Base-by-base conservation (phyloP, 2,797 vertebrate genomes). In the Malurus splendens region DNA sequence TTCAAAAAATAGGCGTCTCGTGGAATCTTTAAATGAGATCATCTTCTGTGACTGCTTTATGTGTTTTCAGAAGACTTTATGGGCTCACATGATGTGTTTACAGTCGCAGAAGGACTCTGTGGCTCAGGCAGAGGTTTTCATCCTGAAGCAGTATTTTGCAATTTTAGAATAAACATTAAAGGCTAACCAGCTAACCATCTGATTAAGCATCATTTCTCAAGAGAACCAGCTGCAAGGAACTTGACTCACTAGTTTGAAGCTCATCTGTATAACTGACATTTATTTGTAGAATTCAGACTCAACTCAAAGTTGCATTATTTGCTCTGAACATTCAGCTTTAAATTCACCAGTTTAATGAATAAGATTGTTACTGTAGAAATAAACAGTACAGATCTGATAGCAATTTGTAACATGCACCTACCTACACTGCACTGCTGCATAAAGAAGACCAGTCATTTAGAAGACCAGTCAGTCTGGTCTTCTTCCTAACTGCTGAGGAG, bases 141-240 rank as follows among this genome's bases (percentile, higher is more conserved):
- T 87, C 48, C 82, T 73, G 62, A 74, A 82, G 62, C 59, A 80
- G 17, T 65, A 71, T 62, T 90, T 89, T 71, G 68, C 57, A 89
- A 54, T 83, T 93, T 55, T 13, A 72, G 54, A 82, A 83, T 61
- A 75, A 87, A 83, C 51, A 62, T 65, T 65, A 3, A 14, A 30
- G 59, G n/a, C 65, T 65, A 61, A 71, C 62, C 10, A 67, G 36
- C 73, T 74, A 64, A 67, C 42, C 2, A 7, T 39, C 65, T 82
- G 82, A 60, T 87, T 66, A 90, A 68, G 55, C 59, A 68, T 41
- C 4, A 45, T 87, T 86, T 90, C 50, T 82, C 50, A 76, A 76
- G 87, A 75, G 56, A 93, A 64, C 52, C 67, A 94, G 60, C 77
- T 94, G 82, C 67, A 71, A 44, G 87, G 38, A 89, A 64, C 18